Evolutionary conservation across 2,888 invertebrate species (phyloP), one percentile per base, ranked within the genome.

Genomic region (Spisula solida): DNA sequence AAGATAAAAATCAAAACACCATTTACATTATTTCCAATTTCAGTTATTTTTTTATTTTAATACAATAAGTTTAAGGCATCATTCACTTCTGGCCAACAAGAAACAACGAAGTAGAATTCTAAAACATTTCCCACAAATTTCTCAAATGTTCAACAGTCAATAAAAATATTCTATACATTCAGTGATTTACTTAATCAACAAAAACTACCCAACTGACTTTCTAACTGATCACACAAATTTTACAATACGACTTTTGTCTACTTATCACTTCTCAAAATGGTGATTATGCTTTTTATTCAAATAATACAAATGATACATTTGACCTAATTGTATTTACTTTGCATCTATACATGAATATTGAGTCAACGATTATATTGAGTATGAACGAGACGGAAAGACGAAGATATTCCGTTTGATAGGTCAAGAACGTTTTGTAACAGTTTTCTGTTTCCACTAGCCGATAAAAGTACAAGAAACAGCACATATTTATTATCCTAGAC

Each of bases 131-230:
- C 5, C 41, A 41, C 2, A 41, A 41, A 41, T 41, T 41, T 41
- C 41, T n/a, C n/a, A 66, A n/a, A 66, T 6, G 60, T 66, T n/a
- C n/a, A 66, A 25, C 25, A 66, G 6, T 25, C 60, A 66, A 66
- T 66, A 66, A 66, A 66, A 66, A 66, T 66, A 66, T 66, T n/a
- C 25, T 66, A 25, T 25, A 66, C 60, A 66, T 66, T 66, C 25
- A 2, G n/a, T 25, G 60, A 66, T 66, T 66, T 66, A 66, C 10
- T 66, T 66, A 10, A 66, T 66, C 60, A 66, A 66, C 60, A 66
- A 66, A 66, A 25, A 5, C 25, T 10, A 66, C 60, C 6, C 60
- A 66, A 66, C 60, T 25, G 25, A 25, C 5, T 66, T 66, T 66
- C 51, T 2, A 60, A 60, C 60, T 66, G n/a, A 12, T 66, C 60